phyloP scores from a whole-genome alignment of 2,797 vertebrate genomes.

The Propithecus perrieri region DNA sequence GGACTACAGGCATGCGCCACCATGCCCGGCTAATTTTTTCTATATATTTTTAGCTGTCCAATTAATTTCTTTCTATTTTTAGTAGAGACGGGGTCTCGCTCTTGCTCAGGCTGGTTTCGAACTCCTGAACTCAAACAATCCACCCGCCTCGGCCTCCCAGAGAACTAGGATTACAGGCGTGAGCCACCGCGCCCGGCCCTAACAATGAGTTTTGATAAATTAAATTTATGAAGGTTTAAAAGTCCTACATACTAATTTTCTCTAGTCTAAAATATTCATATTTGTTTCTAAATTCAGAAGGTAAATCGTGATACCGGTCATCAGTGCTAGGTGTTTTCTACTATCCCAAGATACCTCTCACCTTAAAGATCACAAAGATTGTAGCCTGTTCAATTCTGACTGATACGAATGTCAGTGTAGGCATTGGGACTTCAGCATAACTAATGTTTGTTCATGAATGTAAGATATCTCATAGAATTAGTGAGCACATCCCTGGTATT shows the following conservation, averaged over 20 bases:
- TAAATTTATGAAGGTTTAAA: conserved; percentile 18
- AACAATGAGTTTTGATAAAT: conserved; percentile 14
- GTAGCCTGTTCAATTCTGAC: neutral
- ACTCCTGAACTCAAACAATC: too few relatives aligned
- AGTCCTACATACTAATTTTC: neutral
- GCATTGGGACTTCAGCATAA: neutral
- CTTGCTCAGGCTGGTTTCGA: too few relatives aligned
- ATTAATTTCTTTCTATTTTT: too few relatives aligned
- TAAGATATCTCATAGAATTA: neutral
- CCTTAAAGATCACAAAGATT: neutral
- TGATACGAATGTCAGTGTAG: neutral
- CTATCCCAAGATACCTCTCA: neutral
- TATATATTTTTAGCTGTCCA: too few relatives aligned
- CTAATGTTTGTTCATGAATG: conserved; percentile 39
- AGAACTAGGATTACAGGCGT: too few relatives aligned
- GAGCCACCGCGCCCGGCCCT: too few relatives aligned
- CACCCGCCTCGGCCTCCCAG: too few relatives aligned
- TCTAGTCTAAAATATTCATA: neutral
- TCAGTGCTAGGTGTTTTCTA: neutral
- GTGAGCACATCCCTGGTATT: conserved; percentile 25
- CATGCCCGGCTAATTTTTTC: too few relatives aligned
- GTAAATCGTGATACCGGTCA: neutral
- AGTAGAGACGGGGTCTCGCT: too few relatives aligned
- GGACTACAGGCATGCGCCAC: too few relatives aligned
- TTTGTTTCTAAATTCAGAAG: conserved; percentile 47